phyloP scores from a whole-genome alignment of 2,888 invertebrate genomes.

The Drosophila heteroneura region DNA sequence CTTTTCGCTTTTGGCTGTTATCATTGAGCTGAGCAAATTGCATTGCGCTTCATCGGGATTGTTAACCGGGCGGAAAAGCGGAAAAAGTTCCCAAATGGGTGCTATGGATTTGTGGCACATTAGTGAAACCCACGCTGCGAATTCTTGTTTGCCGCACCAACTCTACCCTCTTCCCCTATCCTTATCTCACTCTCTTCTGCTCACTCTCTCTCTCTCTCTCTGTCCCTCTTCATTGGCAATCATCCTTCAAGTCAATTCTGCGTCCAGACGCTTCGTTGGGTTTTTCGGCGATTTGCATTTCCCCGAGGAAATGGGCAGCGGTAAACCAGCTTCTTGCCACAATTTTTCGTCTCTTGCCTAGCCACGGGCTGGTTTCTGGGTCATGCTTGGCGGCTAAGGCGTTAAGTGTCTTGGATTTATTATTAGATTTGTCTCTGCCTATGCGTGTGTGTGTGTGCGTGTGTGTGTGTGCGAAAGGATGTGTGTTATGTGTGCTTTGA shows the following conservation, averaged over 20 bases:
- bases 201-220: background rate
- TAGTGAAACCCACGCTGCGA: slow-evolving; percentile 46
- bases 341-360: slow-evolving; percentile 10
- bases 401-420: slow-evolving; percentile 81
- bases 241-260: slow-evolving; percentile 57
- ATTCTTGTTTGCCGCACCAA: slow-evolving; percentile 21
- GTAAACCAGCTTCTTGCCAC: slow-evolving; percentile 17
- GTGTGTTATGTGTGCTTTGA: slow-evolving; percentile 69
- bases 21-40: slow-evolving; percentile 25
- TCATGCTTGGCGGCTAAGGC: slow-evolving; percentile 77
- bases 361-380: slow-evolving; percentile 66
- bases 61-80: slow-evolving; percentile 13
- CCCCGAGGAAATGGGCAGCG: slow-evolving; percentile 50
- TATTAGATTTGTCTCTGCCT: slow-evolving; percentile 76
- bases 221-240: slow-evolving; percentile 12
- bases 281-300: slow-evolving; percentile 72
- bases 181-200: background rate
- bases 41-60: slow-evolving; percentile 17
- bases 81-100: slow-evolving; percentile 57
- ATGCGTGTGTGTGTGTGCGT: slow-evolving; percentile 15
- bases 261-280: slow-evolving; percentile 64
- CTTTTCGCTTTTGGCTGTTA: background rate
- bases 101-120: slow-evolving; percentile 67
- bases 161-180: background rate
- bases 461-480: slow-evolving; percentile 44